Percentiles rank a stretch among this genome's conserved stretches.
Conservation (phyloP, 2,888 invertebrate genomes). For the Diarsia rubi region DNA sequence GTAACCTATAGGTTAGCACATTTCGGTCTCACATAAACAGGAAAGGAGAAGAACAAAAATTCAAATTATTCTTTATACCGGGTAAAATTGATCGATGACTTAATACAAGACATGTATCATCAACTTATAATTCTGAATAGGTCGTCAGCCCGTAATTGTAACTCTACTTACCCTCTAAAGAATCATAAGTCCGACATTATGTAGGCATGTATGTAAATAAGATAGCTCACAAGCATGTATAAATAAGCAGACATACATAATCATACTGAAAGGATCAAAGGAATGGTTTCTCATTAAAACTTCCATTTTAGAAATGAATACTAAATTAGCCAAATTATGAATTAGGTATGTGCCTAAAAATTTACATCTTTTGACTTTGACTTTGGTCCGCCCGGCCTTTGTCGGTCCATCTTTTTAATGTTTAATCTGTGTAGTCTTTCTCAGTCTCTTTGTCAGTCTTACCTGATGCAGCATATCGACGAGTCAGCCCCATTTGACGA, state of each 20-base stretch:
- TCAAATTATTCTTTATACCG: not conserved
- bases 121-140: conserved; percentile 42
- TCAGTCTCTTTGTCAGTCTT: no score
- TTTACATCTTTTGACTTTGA: not conserved
- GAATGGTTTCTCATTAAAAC: conserved; percentile 15
- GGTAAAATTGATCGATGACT: conserved; percentile 53
- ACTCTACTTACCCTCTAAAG: conserved; percentile 59
- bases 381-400: no score
- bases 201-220: conserved; percentile 61
- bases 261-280: conserved; percentile 27
- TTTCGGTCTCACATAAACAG: not conserved
- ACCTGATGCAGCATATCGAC: not conserved
- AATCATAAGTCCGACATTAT: conserved; percentile 53
- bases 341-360: not conserved
- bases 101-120: conserved; percentile 46
- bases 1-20: not conserved
- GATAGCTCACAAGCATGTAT: conserved; percentile 43
- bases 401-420: not conserved
- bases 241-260: conserved; percentile 27
- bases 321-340: conserved; percentile 1
- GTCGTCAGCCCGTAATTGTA: conserved; percentile 55
- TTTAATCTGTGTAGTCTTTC: not conserved
- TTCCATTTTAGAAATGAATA: not conserved
- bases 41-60: not conserved
- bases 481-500: not conserved